These are phyloP conservation scores for Echinometra lucunter DNA, from an alignment of 53 echinoderm and acorn worm genomes.

Conservation along the genomic window DNA sequence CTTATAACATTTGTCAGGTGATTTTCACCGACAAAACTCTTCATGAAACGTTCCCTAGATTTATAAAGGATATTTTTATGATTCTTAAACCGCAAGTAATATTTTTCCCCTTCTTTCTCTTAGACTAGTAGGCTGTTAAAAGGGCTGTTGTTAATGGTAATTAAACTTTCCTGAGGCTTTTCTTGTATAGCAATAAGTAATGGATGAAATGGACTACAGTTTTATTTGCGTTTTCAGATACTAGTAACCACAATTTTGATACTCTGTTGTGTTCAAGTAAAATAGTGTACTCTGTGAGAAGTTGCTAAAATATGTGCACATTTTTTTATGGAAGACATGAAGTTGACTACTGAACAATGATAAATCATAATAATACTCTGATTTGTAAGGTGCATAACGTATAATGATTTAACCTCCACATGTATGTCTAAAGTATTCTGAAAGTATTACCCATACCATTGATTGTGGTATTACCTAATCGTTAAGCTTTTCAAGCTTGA, in stretches of 20 bases:
- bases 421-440: not conserved
- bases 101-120: not conserved
- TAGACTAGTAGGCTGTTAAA: not conserved
- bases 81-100: no score
- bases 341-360: not conserved
- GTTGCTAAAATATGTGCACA: not conserved
- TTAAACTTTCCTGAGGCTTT: not conserved
- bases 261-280: not conserved
- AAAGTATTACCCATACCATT: not conserved
- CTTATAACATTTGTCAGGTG: no score
- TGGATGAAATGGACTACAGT: not conserved
- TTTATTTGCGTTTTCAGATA: not conserved
- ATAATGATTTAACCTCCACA: not conserved
- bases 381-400: not conserved
- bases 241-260: not conserved
- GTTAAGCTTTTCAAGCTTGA: no score
- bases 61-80: no score
- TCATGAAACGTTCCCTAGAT: no score
- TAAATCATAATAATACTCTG: not conserved
- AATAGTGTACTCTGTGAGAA: no score
- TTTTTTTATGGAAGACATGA: not conserved
- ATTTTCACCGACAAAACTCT: no score
- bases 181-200: not conserved
- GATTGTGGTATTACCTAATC: not conserved
- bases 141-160: no score